Evolutionary conservation across 2,888 invertebrate genomes (phyloP).

Genomic region (Trichopoda pennipes): DNA sequence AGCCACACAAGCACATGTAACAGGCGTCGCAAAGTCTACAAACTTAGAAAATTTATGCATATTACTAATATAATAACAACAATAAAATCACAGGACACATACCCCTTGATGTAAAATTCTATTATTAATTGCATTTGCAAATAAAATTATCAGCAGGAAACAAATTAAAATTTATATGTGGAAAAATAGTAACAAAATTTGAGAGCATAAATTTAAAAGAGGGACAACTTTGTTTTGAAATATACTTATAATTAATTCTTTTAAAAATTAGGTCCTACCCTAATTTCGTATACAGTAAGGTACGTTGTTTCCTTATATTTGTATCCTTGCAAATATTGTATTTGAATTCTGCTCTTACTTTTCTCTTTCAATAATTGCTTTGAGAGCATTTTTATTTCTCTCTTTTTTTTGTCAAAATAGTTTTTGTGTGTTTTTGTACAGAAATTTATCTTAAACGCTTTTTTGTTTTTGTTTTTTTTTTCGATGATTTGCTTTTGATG

Average conservation of each 20-base stretch:
- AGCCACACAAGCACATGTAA: slow-evolving; percentile 21
- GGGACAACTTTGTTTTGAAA: neutral
- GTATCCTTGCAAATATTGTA: slow-evolving; percentile 32
- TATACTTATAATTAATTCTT: neutral
- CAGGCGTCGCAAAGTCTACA: slow-evolving; percentile 51
- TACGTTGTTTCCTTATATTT: slow-evolving; percentile 40
- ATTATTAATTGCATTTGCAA: neutral
- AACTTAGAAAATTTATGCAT: slow-evolving; percentile 2
- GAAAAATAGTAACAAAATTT: neutral
- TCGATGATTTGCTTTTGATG: too few species aligned
- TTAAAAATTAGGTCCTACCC: slow-evolving; percentile 71
- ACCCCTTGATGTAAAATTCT: neutral
- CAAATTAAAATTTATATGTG: neutral
- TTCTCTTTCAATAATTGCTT: neutral
- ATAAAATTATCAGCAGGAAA: neutral
- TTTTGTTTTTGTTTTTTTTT: too few species aligned
- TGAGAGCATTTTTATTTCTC: neutral
- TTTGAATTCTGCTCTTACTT: slow-evolving; percentile 14
- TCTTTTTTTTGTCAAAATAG: neutral
- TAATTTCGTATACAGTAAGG: slow-evolving; percentile 71
- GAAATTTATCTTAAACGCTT: too few species aligned
- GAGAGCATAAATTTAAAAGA: neutral
- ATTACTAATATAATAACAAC: neutral
- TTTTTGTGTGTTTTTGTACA: too few species aligned
- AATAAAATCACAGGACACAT: neutral